Percentiles rank a stretch among this genome's conserved stretches.
phyloP scores from a whole-genome alignment of 2,888 invertebrate genomes.

The Thymelicus sylvestris region DNA sequence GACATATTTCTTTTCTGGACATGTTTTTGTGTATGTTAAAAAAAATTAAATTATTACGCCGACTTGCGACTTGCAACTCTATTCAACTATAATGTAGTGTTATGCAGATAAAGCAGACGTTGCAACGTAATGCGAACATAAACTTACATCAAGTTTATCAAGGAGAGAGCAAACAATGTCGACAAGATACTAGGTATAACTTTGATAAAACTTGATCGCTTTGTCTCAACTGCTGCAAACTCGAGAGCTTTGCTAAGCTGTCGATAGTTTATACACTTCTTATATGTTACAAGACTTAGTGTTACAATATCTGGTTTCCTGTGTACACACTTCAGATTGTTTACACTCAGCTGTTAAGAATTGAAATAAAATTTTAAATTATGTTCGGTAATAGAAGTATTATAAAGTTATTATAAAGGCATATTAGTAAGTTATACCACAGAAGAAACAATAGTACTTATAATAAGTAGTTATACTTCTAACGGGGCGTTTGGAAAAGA shows the following conservation, averaged over 20 bases:
- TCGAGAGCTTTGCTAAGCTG: slow-evolving; percentile 9
- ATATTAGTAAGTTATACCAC: too few species aligned
- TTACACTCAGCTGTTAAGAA: not conserved
- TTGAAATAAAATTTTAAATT: too few species aligned
- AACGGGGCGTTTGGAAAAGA: too few species aligned
- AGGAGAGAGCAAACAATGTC: slow-evolving; percentile 6
- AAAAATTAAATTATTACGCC: too few species aligned
- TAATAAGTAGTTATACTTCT: too few species aligned
- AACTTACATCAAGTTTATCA: slow-evolving; percentile 2
- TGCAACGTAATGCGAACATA: not conserved
- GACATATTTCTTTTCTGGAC: too few species aligned
- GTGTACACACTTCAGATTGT: not conserved
- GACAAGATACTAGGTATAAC: slow-evolving; percentile 22
- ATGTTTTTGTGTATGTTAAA: too few species aligned
- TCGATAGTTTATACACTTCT: slow-evolving; percentile 9
- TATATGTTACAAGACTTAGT: slow-evolving; percentile 1
- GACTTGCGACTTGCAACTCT: too few species aligned
- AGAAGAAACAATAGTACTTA: too few species aligned
- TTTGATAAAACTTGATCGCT: slow-evolving; percentile 34
- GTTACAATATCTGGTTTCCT: slow-evolving; percentile 8
- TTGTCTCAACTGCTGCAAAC: slow-evolving; percentile 24
- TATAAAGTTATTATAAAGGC: too few species aligned
- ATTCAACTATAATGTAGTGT: too few species aligned
- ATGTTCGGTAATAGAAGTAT: too few species aligned
- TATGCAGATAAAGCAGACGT: not conserved